Evolutionary conservation across 2,888 invertebrate species (phyloP), one percentile per base, ranked within the genome.

Genomic region (Apomyelois bistriatella): DNA sequence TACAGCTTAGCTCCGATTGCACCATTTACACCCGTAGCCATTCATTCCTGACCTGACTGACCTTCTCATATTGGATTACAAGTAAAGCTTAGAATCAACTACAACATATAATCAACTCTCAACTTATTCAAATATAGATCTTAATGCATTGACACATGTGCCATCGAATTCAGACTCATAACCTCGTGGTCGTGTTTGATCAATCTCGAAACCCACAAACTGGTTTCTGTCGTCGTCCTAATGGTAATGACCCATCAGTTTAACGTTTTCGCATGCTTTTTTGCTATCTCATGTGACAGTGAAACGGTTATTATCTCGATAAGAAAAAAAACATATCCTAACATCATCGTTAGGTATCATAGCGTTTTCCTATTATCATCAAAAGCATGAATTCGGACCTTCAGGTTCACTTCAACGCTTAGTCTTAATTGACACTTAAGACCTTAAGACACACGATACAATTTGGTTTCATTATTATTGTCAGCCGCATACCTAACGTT

Each of bases 261-360:
- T 28, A 16, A 40, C 38, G 13, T 7, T 16, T 16, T 32, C 32
- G 16, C 10, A 10, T 15, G 13, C 48, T 16, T 56, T 38, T 37
- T 17, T 62, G 53, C 43, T 57, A 57, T 60, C 57, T 53, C 10
- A 10, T 32, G 8, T 3, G 22, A 9, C 2, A 32, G 32, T 28
- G 32, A 32, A 4, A 32, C 7, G 32, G 7, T 32, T 4, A 42
- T 50, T 2, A 22, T 22, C 22, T 5, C 22, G 22, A 22, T 22
- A 22, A 22, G 5, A 22, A 22, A 22, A n/a, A n/a, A n/a, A n/a
- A n/a, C n/a, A n/a, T n/a, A n/a, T n/a, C n/a, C n/a, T n/a, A n/a
- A n/a, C n/a, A n/a, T n/a, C n/a, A n/a, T n/a, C n/a, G n/a, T n/a
- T n/a, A n/a, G n/a, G n/a, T n/a, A n/a, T n/a, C n/a, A n/a, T n/a